These are phyloP conservation scores for Fistularia commersonii DNA, from an alignment of 2,797 vertebrate genomes.

Conservation along the genomic window DNA sequence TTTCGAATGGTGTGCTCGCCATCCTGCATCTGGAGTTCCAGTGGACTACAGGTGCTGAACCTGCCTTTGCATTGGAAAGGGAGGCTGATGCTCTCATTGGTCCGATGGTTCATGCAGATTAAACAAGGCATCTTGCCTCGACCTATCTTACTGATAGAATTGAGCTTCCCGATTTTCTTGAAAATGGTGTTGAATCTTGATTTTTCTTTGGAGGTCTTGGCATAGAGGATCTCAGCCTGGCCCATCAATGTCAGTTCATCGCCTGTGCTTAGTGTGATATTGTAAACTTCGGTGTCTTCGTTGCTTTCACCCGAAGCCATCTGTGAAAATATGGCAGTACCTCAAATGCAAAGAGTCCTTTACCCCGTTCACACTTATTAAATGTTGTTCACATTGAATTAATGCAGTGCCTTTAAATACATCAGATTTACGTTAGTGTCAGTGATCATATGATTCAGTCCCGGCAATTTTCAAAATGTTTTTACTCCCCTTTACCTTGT, in stretches of 20 bases:
- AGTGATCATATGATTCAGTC: too few relatives aligned
- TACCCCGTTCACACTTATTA: too few relatives aligned
- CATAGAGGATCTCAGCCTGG: constrained; percentile 97
- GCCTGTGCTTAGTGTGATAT: constrained; percentile 92
- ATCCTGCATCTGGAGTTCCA: constrained; percentile 98
- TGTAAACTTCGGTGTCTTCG: constrained; percentile 97
- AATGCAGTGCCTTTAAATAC: too few relatives aligned
- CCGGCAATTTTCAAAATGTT: too few relatives aligned
- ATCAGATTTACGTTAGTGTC: too few relatives aligned
- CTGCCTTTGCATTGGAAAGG: constrained; percentile 97
- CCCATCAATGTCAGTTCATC: constrained; percentile 98
- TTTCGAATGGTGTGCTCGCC: constrained; percentile 96
- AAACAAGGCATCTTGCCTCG: constrained; percentile 98
- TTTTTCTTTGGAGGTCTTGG: constrained; percentile 93
- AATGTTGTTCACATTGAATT: too few relatives aligned
- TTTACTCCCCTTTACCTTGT: too few relatives aligned
- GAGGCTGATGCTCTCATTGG: constrained; percentile 97
- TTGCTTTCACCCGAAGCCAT: constrained; percentile 97
- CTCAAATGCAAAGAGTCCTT: too few relatives aligned
- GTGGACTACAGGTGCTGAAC: constrained; percentile 94
- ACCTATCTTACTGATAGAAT: constrained; percentile 91
- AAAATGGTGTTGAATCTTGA: constrained; percentile 96
- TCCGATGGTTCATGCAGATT: constrained; percentile 99
- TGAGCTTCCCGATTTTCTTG: constrained; percentile 95
- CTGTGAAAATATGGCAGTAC: constrained; percentile 60